Evolutionary conservation across 2,888 invertebrate genomes (phyloP).

Genomic region (Drosophila formosana): DNA sequence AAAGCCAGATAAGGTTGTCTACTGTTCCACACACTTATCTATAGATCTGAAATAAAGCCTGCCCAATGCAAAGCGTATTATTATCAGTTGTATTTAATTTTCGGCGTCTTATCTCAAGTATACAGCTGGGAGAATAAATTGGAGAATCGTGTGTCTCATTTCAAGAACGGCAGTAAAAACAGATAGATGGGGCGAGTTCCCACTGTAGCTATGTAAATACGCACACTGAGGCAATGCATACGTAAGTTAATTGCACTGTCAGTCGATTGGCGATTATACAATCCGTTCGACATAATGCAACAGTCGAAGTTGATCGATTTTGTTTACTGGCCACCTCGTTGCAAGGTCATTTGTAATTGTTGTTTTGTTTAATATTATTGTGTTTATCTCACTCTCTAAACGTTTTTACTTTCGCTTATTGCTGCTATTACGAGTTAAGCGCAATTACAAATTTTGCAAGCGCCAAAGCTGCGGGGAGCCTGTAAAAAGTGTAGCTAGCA

Average conservation of each 20-base stretch:
- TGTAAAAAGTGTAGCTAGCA: conserved; percentile 14
- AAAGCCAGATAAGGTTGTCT: not conserved
- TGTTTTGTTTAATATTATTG: conserved; percentile 19
- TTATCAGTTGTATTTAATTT: not conserved
- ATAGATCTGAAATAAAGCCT: not conserved
- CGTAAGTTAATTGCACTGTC: conserved; percentile 46
- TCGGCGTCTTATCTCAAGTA: not conserved
- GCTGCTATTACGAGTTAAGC: conserved; percentile 52
- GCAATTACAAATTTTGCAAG: conserved; percentile 41
- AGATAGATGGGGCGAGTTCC: not conserved
- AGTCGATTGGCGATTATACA: conserved; percentile 48
- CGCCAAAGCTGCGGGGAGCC: conserved; percentile 2
- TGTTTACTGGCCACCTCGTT: conserved; percentile 33
- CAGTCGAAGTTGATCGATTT: conserved; percentile 61
- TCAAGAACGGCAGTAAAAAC: not conserved
- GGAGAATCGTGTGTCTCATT: not conserved
- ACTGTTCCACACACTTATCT: not conserved
- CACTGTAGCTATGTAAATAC: conserved; percentile 28
- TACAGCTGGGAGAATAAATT: not conserved
- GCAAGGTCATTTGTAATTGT: conserved; percentile 59
- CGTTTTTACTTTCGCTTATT: conserved; percentile 76
- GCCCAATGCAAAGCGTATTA: not conserved
- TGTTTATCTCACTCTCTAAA: conserved; percentile 68
- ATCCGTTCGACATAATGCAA: conserved; percentile 44
- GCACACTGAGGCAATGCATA: conserved; percentile 16